phyloP scores from a whole-genome alignment of 2,113 vertebrate species.

The Leptobrachium ailaonicum region DNA sequence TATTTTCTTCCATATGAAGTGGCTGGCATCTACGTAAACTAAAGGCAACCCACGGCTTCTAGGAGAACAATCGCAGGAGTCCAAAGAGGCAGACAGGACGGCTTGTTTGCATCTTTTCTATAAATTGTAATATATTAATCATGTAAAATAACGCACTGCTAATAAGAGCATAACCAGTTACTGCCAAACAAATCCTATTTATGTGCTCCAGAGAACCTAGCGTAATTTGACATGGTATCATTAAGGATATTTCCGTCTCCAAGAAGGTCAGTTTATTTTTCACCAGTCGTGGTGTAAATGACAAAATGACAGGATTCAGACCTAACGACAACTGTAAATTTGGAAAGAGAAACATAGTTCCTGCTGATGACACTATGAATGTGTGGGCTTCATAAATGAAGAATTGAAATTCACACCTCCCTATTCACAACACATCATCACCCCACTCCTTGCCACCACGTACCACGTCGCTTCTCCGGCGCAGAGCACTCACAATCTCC shows the following conservation, averaged over 20 bases:
- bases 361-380: slow-evolving; percentile 70
- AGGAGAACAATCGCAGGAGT: too few relatives aligned
- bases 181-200: too few relatives aligned
- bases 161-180: too few relatives aligned
- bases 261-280: slow-evolving; percentile 65
- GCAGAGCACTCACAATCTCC: slow-evolving; percentile 10
- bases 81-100: too few relatives aligned
- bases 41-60: too few relatives aligned
- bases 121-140: too few relatives aligned
- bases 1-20: too few relatives aligned
- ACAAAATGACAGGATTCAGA: slow-evolving; percentile 79
- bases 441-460: neutral
- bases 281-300: slow-evolving; percentile 80
- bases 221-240: slow-evolving; percentile 38
- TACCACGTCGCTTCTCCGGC: slow-evolving; percentile 3
- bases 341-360: slow-evolving; percentile 73
- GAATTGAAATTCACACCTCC: slow-evolving; percentile 77
- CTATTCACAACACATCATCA: slow-evolving; percentile 76
- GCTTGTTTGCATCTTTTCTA: too few relatives aligned
- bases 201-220: too few relatives aligned
- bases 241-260: slow-evolving; percentile 50
- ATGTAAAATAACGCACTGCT: too few relatives aligned
- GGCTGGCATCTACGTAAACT: too few relatives aligned
- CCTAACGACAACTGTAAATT: slow-evolving; percentile 75
- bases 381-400: slow-evolving; percentile 77